Evolutionary conservation across 2,113 vertebrate genomes (phyloP), one percentile per base, ranked within the genome.

Genomic region (Ceratotherium simum): DNA sequence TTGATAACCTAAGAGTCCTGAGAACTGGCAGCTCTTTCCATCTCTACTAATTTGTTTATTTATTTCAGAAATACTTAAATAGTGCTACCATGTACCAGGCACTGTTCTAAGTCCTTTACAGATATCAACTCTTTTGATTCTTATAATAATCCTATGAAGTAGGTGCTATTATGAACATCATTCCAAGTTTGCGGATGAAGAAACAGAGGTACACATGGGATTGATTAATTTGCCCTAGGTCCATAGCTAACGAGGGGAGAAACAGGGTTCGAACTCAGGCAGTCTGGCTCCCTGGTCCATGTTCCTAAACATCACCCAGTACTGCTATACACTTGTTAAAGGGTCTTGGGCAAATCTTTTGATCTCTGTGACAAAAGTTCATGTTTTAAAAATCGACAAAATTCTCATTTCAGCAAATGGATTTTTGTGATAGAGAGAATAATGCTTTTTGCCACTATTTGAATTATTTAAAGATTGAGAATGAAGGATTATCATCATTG

Each of bases 311-410:
- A 10, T 58, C 36, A 48, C 54, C 7, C 12, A 3, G 70, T 36
- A n/a, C 25, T 31, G 83, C 21, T 73, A 8, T 6, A 10, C 5
- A 2, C 42, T 48, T 75, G 23, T 58, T 67, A 75, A 84, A 70
- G 23, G 56, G 14, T 64, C 73, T 72, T 79, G 18, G 58, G 36
- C 46, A 91, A 39, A 62, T 80, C 64, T 92, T 95, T 78, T 56
- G 3, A 72, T 94, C 12, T 94, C n/a, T 87, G 65, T 72, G 69
- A 31, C 54, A 31, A 84, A 81, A 97, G 20, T 3, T 76, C 60
- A 27, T 91, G 29, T 86, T 87, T 97, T 54, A 39, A 92, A 93
- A 91, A 91, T 8, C 79, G 72, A 72, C 25, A 93, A n/a, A 88
- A 70, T 58, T 73, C 48, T 46, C 11, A 39, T 67, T 94, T 90